Conservation (phyloP, 2,113 vertebrate genomes). For the Apus apus region DNA sequence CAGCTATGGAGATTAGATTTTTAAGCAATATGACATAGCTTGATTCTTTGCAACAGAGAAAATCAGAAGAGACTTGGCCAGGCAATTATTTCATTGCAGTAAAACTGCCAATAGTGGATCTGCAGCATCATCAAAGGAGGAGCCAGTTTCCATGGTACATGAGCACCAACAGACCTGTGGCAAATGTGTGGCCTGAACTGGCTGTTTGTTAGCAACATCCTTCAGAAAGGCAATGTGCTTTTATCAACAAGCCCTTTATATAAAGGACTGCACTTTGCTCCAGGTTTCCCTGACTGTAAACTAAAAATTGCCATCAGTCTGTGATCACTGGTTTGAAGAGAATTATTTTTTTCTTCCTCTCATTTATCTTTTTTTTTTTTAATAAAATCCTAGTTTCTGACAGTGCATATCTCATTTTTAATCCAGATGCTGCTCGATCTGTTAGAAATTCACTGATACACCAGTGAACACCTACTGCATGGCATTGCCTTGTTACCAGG, state of each 20-base stretch:
- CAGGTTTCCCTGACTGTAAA: background rate
- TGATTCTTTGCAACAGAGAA: background rate
- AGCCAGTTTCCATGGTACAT: constrained; percentile 51
- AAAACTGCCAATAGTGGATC: background rate
- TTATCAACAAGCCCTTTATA: background rate
- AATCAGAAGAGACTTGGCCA: background rate
- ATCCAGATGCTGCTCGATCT: background rate
- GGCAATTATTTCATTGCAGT: background rate
- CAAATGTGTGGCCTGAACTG: background rate
- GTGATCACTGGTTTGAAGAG: background rate
- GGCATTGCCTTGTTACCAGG: background rate
- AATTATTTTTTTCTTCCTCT: background rate
- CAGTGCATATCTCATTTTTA: background rate
- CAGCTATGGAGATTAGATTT: background rate
- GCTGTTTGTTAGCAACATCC: background rate
- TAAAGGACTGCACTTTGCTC: background rate
- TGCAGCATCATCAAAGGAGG: constrained; percentile 7
- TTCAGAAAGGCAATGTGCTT: background rate
- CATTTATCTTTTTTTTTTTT: background rate
- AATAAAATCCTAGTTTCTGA: background rate
- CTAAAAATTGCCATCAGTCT: background rate
- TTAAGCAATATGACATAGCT: background rate
- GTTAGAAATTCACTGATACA: background rate
- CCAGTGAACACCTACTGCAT: background rate
- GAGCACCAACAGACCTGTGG: background rate